A percentile compares a stretch with the other conserved stretches of the same genome.
phyloP scores from a whole-genome alignment of 1,140 invertebrate genomes.

The Drosophila tristis region DNA sequence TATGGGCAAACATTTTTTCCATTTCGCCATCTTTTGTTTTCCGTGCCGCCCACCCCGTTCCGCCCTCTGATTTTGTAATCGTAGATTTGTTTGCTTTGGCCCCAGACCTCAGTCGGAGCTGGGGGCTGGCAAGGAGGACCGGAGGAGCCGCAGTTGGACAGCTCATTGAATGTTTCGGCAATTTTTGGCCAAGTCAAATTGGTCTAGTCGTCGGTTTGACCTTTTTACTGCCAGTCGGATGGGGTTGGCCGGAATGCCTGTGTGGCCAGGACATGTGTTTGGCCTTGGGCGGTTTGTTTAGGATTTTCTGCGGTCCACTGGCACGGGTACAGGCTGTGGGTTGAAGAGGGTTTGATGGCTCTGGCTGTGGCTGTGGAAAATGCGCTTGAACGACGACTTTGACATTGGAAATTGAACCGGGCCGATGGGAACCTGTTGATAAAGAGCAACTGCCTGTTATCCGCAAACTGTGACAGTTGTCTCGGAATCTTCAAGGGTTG shows the following conservation, averaged over 20 bases:
- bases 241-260: slow-evolving; percentile 23
- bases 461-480: too few relatives aligned
- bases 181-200: slow-evolving; percentile 66
- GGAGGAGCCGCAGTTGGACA: not conserved
- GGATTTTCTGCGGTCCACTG: slow-evolving; percentile 31
- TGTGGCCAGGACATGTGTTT: slow-evolving; percentile 72
- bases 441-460: slow-evolving; percentile 1
- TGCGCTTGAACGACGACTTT: slow-evolving; percentile 28
- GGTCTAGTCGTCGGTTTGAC: slow-evolving; percentile 73
- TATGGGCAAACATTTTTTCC: slow-evolving; percentile 73
- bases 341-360: slow-evolving; percentile 28
- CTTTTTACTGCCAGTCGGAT: slow-evolving; percentile 60
- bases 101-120: slow-evolving; percentile 30
- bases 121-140: not conserved
- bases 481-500: too few relatives aligned
- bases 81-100: slow-evolving; percentile 76
- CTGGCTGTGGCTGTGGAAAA: not conserved
- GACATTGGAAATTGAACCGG: slow-evolving; percentile 35
- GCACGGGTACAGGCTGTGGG: not conserved
- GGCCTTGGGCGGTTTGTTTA: slow-evolving; percentile 79
- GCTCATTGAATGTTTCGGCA: slow-evolving; percentile 51
- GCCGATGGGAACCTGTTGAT: slow-evolving; percentile 33
- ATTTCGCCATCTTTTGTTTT: slow-evolving; percentile 48
- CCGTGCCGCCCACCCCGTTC: not conserved
- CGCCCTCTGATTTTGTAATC: slow-evolving; percentile 74